Evolutionary conservation across 2,888 invertebrate genomes (phyloP), one percentile per base, ranked within the genome.

Genomic region (Bruchidius siliquastri): DNA sequence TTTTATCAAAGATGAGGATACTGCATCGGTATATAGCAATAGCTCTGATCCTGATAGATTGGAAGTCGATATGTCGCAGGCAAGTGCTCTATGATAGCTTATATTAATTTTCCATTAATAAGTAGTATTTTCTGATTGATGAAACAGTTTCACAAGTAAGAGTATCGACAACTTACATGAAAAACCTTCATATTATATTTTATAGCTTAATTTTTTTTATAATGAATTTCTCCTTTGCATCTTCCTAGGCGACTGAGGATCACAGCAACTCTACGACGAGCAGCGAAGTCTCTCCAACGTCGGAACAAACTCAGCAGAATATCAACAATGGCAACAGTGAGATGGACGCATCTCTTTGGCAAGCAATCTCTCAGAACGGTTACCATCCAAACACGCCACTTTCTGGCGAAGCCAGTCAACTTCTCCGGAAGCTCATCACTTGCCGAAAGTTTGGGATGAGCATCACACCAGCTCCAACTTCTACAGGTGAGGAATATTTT

Each of bases 11-110:
- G 85, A 85, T 73, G 85, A 85, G 76, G 81, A 82, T 76, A 73
- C 76, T 18, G 74, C 82, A 32, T 86, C 86, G 0, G 84, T 90
- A 77, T 92, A 90, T 84, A 92, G 92, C 84, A 91, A 91, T 83
- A 91, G 91, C 78, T 93, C 93, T 0, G 94, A 94, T 87, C 92
- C 92, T 0, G 93, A 92, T 80, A 88, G 93, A 80, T 86, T 93
- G 80, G 93, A 93, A 82, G 93, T 93, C 86, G 93, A 93, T 84
- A 91, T 91, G 84, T 87, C 88, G 66, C 87, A 87, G 82, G 87
- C 86, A 82, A 77, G 75, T 21, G 4, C 3, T n/a, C n/a, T n/a
- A n/a, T n/a, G n/a, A n/a, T n/a, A n/a, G n/a, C n/a, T n/a, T n/a
- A n/a, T n/a, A n/a, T n/a, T n/a, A n/a, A n/a, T n/a, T n/a, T n/a